Evolutionary conservation across 92 coral and sea anemone species (phyloP), one percentile per base, ranked within the genome.

Genomic region (Palythoa caribaeorum): DNA sequence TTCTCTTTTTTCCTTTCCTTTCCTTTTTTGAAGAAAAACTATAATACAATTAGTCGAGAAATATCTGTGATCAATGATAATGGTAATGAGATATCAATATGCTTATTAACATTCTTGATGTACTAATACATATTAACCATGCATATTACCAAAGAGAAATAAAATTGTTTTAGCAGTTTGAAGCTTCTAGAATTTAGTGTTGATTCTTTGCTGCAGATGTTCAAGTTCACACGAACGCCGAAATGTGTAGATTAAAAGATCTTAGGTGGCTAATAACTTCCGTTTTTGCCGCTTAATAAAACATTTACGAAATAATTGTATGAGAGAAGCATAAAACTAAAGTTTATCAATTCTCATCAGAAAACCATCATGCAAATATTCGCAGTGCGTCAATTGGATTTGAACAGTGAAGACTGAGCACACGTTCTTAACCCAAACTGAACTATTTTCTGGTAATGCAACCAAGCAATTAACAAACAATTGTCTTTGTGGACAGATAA

Each of bases 221-320:
- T 77, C 38, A 47, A 35, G 12, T 53, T 54, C 83, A 9, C 83
- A 77, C 69, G 83, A 77, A 19, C 66, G 36, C 28, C 55, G 68
- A 28, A 52, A 63, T 63, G n/a, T 14, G 60, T 28, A 77, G 21
- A 52, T 35, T 16, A 35, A 13, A 54, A 35, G 68, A 28, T 17
- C 5, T 16, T 13, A 63, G 5, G 50, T 40, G 19, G 73, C 48
- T 81, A 65, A 81, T 66, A 68, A 53, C 86, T 81, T 81, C 86
- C 86, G 86, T 69, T 17, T 66, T 65, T n/a, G n/a, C 40, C 37
- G 44, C 59, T 65, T 81, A 35, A 68, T 66, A 60, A 36, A 81
- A 80, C 44, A 81, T 50, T 68, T 52, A 44, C 52, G 19, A 47
- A 66, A 81, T 81, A 66, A 81, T 81, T 68, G 39, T 21, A n/a